Conservation (phyloP, 2,888 invertebrate species). For the Leptura quadrifasciata region DNA sequence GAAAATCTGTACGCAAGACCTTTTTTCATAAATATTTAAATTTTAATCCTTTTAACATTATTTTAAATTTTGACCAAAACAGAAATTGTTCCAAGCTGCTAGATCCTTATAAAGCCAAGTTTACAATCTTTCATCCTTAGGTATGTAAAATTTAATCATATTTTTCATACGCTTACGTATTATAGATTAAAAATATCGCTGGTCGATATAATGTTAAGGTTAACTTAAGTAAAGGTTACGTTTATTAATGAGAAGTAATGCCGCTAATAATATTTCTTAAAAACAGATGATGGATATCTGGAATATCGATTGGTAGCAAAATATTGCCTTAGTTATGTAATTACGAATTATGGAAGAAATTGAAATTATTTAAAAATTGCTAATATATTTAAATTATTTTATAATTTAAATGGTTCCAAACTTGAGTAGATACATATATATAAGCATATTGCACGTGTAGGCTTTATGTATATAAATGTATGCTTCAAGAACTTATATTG, state of each 20-base stretch:
- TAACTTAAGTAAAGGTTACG: not conserved
- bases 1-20: not conserved
- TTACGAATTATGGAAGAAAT: too few species aligned
- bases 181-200: conserved; percentile 36
- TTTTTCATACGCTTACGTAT: conserved; percentile 40
- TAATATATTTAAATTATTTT: too few species aligned
- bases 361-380: too few species aligned
- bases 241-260: not conserved
- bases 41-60: not conserved
- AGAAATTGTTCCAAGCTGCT: conserved; percentile 1
- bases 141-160: conserved; percentile 12
- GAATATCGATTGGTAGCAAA: not conserved
- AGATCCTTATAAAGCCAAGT: not conserved
- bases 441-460: too few species aligned
- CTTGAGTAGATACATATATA: not conserved
- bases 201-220: conserved; percentile 38
- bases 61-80: not conserved
- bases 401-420: not conserved
- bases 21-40: not conserved
- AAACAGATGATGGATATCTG: not conserved
- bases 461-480: too few species aligned
- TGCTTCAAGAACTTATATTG: not conserved
- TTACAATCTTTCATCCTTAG: conserved; percentile 5
- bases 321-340: too few species aligned
- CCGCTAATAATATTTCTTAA: not conserved